Conservation (phyloP, 2,797 vertebrate genomes). For the Clamator glandarius region DNA sequence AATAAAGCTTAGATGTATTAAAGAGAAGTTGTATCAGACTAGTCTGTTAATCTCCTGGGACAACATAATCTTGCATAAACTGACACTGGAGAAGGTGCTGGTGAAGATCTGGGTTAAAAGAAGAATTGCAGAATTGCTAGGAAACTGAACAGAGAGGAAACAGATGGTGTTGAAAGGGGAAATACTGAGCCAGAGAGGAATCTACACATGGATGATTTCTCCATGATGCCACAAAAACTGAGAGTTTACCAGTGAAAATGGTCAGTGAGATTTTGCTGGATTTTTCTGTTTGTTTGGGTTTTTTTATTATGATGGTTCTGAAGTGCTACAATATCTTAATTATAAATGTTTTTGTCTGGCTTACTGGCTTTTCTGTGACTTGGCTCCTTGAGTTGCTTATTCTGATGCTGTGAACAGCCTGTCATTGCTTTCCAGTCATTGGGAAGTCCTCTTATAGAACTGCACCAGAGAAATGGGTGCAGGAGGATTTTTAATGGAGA, state of each 20-base stretch:
- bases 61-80: neutral
- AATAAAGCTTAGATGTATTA: neutral
- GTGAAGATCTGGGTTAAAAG: neutral
- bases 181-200: neutral
- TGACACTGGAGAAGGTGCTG: neutral
- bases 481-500: neutral
- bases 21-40: neutral
- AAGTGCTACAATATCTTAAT: neutral
- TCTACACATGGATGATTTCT: neutral
- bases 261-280: neutral
- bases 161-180: neutral
- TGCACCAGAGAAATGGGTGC: neutral
- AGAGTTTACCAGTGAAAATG: neutral
- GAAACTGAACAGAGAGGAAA: neutral
- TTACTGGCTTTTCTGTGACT: neutral
- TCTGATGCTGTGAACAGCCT: neutral
- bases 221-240: neutral
- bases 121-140: neutral
- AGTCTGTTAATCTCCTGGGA: neutral
- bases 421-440: fast-evolving
- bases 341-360: neutral
- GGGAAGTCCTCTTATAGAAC: neutral
- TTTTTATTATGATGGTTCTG: neutral
- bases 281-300: neutral
- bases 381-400: neutral